A percentile compares a stretch with the other conserved stretches of the same genome.
These are phyloP conservation scores for Thera britannica DNA, from an alignment of 2,888 invertebrate genomes.

Conservation along the genomic window DNA sequence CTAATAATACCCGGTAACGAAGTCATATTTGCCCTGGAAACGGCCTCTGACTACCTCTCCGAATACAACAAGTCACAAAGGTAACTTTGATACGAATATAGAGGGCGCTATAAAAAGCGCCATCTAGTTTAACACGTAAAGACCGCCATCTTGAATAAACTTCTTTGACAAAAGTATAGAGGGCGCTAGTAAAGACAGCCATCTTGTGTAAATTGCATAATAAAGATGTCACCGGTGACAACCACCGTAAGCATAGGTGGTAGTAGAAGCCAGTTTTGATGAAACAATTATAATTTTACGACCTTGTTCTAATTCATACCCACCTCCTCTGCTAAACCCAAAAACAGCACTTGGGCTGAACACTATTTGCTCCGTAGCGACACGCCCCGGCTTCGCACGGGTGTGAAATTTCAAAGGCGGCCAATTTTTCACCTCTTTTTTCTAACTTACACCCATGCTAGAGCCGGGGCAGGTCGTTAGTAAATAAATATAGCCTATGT, in stretches of 20 bases:
- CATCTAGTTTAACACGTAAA: neutral
- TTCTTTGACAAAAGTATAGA: neutral
- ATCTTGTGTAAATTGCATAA: neutral
- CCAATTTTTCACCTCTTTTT: too few relatives aligned
- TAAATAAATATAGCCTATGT: too few relatives aligned
- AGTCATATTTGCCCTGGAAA: conserved; percentile 97
- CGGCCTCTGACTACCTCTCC: conserved; percentile 96
- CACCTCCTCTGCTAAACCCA: too few relatives aligned
- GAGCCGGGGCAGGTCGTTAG: too few relatives aligned
- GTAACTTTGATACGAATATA: conserved; percentile 44
- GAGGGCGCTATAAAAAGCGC: neutral
- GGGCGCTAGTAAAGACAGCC: neutral
- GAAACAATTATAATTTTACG: too few relatives aligned
- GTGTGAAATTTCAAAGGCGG: too few relatives aligned
- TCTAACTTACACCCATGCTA: too few relatives aligned
- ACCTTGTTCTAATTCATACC: too few relatives aligned
- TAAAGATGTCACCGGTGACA: neutral
- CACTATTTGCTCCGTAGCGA: too few relatives aligned
- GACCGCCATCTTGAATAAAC: neutral
- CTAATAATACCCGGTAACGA: conserved; percentile 96
- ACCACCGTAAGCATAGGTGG: neutral
- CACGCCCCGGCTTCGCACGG: too few relatives aligned
- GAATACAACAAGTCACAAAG: conserved; percentile 88
- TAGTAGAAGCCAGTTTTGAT: neutral
- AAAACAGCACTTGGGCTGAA: too few relatives aligned